Evolutionary conservation across 2,113 vertebrate genomes (phyloP).

Genomic region (Phaethon lepturus): DNA sequence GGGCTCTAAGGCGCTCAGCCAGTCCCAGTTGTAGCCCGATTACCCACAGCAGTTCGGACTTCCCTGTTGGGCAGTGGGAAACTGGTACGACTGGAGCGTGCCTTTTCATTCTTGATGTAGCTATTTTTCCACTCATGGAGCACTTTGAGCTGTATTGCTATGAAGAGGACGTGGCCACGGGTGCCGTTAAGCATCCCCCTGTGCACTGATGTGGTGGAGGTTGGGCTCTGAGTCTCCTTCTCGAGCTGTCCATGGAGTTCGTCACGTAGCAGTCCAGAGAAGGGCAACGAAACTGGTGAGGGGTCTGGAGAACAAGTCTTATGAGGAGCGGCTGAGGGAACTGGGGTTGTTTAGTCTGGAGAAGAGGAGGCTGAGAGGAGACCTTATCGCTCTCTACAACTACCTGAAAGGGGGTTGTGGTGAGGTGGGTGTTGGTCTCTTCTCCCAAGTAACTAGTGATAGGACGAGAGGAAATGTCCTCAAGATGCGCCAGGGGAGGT

Average conservation of each 20-base stretch:
- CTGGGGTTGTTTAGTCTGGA: too few relatives aligned
- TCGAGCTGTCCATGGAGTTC: fast-evolving
- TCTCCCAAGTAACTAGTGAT: too few relatives aligned
- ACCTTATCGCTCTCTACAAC: too few relatives aligned
- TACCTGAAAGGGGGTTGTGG: too few relatives aligned
- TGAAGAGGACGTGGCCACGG: fast-evolving
- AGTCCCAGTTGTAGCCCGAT: neutral
- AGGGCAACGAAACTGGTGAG: too few relatives aligned
- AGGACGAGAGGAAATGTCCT: too few relatives aligned
- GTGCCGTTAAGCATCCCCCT: neutral
- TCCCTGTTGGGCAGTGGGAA: neutral
- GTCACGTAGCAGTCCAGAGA: fast-evolving
- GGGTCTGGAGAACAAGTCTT: too few relatives aligned
- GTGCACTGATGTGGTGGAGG: fast-evolving
- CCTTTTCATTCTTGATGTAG: fast-evolving
- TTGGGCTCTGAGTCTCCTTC: fast-evolving
- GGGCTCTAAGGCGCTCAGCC: neutral
- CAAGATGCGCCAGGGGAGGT: too few relatives aligned
- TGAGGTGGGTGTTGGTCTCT: too few relatives aligned
- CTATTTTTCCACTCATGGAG: neutral
- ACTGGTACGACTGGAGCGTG: neutral
- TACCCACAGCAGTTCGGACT: neutral
- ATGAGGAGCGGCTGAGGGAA: too few relatives aligned
- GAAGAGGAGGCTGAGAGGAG: too few relatives aligned
- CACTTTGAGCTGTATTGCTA: neutral